Evolutionary conservation across 2,797 vertebrate genomes (phyloP).

Genomic region (Cyclura pinguis): DNA sequence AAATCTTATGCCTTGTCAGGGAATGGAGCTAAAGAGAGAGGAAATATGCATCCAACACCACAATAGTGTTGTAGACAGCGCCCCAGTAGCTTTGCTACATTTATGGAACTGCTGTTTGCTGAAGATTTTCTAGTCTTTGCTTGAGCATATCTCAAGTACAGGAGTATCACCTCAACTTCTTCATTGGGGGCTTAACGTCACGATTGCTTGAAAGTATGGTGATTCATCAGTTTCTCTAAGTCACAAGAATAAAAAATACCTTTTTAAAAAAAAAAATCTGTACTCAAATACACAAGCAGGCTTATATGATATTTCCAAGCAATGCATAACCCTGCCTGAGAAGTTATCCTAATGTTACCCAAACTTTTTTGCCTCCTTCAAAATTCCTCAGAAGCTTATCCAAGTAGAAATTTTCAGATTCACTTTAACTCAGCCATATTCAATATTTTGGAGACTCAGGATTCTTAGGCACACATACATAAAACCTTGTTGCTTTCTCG

Average conservation of each 20-base stretch:
- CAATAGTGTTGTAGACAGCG: too few species aligned
- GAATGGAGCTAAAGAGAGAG: background rate
- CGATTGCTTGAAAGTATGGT: background rate
- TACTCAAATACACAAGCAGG: too few species aligned
- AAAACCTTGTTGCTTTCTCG: too few species aligned
- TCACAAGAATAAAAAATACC: too few species aligned
- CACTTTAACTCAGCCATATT: background rate
- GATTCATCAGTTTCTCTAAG: background rate
- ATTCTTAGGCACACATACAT: background rate
- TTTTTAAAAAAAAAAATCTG: background rate
- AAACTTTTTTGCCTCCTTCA: background rate
- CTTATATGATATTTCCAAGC: background rate
- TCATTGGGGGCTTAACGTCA: background rate
- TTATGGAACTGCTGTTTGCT: background rate
- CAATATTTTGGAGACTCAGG: background rate
- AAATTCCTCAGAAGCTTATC: background rate
- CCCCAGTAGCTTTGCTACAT: too few species aligned
- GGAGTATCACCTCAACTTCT: too few species aligned
- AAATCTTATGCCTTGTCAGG: rapidly evolving
- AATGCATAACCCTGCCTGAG: background rate
- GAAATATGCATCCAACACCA: background rate
- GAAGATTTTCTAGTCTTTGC: background rate
- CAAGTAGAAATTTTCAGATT: background rate
- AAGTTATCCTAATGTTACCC: background rate
- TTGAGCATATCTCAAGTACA: background rate